Evolutionary conservation across 2,888 invertebrate genomes (phyloP), one percentile per base, ranked within the genome.

Genomic region (Drosophila emarginata): DNA sequence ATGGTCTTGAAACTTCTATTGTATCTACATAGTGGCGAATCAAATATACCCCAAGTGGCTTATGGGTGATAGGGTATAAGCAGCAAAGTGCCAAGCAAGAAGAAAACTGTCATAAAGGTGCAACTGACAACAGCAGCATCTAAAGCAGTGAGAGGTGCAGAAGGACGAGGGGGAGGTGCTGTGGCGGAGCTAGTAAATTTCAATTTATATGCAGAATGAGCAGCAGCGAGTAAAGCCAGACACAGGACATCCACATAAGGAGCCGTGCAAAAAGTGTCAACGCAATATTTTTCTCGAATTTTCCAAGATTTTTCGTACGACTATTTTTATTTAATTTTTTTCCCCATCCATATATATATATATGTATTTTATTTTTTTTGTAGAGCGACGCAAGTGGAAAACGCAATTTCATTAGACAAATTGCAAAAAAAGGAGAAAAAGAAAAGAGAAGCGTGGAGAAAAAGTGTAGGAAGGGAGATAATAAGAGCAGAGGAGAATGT

Each of bases 121-220:
- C 89, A 89, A 85, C 78, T 83, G 87, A 83, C 83, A 87, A 76
- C 75, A 64, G 67, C 73, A 78, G 66, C 58, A 61, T 61, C 54
- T 64, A 51, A 45, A 68, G 59, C 58, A 69, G 59, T 40, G 61
- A 32, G 61, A 56, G 39, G 56, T 57, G 23, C 23, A 23, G 23
- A 23, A 23, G 37, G 51, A 62, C 7, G 32, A 7, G 40, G 40
- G 0, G 45, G 9, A 9, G 18, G 18, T 9, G 18, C 14, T 45
- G 45, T 11, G 18, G 18, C 15, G 54, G 73, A 67, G 60, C 76
- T 78, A 74, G 76, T 80, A 90, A 91, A 91, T 90, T 91, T 90
- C 90, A 91, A 91, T 91, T 91, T 91, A 91, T 91, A 91, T 91
- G 90, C 91, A 91, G 87, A 88, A 89, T 77, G 88, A 80, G 77